Evolutionary conservation across 2,888 invertebrate genomes (phyloP).

Genomic region (Cosmia trapezina): DNA sequence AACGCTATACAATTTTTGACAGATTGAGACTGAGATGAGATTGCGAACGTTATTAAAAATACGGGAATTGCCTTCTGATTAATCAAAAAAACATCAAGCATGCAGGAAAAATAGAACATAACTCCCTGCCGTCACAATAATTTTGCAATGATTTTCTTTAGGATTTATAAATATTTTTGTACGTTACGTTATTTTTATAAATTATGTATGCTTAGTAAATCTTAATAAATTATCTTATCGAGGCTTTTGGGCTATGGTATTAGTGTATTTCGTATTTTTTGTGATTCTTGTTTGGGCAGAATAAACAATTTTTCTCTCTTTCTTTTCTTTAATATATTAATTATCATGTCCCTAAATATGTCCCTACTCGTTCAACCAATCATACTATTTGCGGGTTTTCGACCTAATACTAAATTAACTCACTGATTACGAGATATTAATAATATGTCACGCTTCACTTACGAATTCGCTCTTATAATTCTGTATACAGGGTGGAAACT

Average conservation of each 20-base stretch:
- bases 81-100: neutral
- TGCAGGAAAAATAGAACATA: neutral
- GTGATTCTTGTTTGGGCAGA: too few species aligned
- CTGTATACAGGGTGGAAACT: too few species aligned
- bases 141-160: neutral
- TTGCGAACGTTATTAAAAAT: too few species aligned
- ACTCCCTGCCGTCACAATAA: neutral
- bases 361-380: neutral
- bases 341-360: neutral
- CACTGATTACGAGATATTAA: conserved; percentile 28
- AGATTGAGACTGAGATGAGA: too few species aligned
- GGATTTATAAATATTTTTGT: too few species aligned
- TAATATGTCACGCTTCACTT: conserved; percentile 31
- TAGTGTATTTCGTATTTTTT: too few species aligned
- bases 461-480: conserved; percentile 33
- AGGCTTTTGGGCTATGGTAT: too few species aligned
- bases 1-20: too few species aligned
- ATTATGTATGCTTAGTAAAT: neutral
- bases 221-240: neutral
- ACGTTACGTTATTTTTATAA: neutral
- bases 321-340: neutral
- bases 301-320: too few species aligned
- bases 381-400: neutral
- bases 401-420: conserved; percentile 18
- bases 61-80: too few species aligned